A percentile compares a stretch with the other conserved stretches of the same genome.
Conservation (phyloP, 2,113 vertebrate species). For the Nothobranchius furzeri region DNA sequence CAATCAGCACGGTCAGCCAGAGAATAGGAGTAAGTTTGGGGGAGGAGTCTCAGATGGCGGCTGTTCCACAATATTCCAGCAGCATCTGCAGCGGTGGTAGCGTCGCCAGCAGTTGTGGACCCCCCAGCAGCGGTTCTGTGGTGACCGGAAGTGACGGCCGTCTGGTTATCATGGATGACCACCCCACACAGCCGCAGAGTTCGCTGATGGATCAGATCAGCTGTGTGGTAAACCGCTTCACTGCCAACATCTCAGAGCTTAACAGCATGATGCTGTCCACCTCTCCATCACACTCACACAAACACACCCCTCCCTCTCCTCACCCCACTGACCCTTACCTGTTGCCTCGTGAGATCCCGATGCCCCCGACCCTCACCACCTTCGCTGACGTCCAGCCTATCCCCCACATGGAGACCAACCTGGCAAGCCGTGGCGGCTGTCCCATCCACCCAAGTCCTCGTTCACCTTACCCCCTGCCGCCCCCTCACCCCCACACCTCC, state of each 20-base stretch:
- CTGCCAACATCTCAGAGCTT: constrained; percentile 95
- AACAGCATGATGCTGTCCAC: constrained; percentile 94
- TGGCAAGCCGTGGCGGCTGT: constrained; percentile 68
- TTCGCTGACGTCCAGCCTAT: constrained; percentile 93
- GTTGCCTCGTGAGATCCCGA: constrained; percentile 88
- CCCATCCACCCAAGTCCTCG: constrained; percentile 52
- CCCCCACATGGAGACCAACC: constrained; percentile 85
- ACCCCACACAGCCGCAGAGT: constrained; percentile 82
- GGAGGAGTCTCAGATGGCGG: constrained; percentile 83
- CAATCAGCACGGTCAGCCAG: constrained; percentile 91
- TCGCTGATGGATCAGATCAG: constrained; percentile 99
- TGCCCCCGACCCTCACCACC: constrained; percentile 90
- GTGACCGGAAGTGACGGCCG: constrained; percentile 44
- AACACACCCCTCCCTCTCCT: constrained; percentile 69
- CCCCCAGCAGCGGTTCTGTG: constrained; percentile 34
- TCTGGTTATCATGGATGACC: constrained; percentile 46
- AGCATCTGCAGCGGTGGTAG: constrained; percentile 78
- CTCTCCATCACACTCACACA: constrained; percentile 68
- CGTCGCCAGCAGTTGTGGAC: constrained; percentile 70
- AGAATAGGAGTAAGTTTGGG: constrained; percentile 77
- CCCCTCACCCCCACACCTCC: constrained; percentile 61
- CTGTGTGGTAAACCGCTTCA: constrained; percentile 96
- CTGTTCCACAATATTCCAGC: constrained; percentile 80
- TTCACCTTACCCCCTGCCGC: constrained; percentile 57
- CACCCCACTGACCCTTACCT: constrained; percentile 83